Conservation (phyloP, 2,888 invertebrate species). For the Amiota communis region DNA sequence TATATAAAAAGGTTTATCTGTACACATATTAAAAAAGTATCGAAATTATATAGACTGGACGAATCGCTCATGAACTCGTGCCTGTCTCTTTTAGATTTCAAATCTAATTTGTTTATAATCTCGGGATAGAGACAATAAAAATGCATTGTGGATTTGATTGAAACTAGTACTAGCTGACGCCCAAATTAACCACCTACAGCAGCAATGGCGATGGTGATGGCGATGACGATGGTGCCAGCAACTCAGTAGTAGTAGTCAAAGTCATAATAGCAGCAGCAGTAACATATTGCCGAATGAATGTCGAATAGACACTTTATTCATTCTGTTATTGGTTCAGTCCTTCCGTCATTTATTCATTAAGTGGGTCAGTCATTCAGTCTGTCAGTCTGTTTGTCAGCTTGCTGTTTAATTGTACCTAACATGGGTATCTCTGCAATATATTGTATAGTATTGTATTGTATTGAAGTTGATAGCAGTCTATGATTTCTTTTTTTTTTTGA, state of each 20-base stretch:
- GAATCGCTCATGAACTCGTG: too few relatives aligned
- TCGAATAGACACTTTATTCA: not conserved
- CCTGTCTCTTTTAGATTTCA: too few relatives aligned
- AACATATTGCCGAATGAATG: constrained; percentile 55
- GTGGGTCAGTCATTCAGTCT: too few relatives aligned
- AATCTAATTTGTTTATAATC: too few relatives aligned
- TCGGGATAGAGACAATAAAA: constrained; percentile 16
- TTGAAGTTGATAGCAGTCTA: constrained; percentile 36
- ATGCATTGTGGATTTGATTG: constrained; percentile 44
- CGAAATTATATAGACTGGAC: too few relatives aligned
- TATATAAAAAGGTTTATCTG: too few relatives aligned
- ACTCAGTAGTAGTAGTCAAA: not conserved
- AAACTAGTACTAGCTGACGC: constrained; percentile 64
- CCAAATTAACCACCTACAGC: constrained; percentile 51
- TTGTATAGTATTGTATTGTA: too few relatives aligned
- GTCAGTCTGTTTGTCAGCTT: constrained; percentile 2
- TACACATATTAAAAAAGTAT: too few relatives aligned
- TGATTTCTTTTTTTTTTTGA: not conserved
- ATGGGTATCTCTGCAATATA: constrained; percentile 25
- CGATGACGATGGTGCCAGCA: not conserved
- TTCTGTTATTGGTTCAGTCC: constrained; percentile 51
- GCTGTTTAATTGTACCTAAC: constrained; percentile 59
- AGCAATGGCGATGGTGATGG: constrained; percentile 25
- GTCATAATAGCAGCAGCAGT: not conserved
- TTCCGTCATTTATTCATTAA: not conserved